Conservation (phyloP, 2,113 vertebrate species). For the Nycticorax nycticorax region DNA sequence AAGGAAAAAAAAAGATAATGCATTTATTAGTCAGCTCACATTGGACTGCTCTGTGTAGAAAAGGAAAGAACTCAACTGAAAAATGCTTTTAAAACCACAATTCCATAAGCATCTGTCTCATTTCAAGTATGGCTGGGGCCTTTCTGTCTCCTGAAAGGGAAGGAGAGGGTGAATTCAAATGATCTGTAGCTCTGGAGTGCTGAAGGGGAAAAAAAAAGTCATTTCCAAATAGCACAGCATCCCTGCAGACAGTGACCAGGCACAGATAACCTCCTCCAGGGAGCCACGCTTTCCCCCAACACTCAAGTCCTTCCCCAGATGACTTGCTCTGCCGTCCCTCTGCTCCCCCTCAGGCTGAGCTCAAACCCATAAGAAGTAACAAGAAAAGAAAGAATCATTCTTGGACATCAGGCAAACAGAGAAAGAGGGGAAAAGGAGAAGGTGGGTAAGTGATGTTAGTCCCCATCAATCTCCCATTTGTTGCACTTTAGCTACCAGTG, state of each 20-base stretch:
- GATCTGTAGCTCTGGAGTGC: constrained; percentile 41
- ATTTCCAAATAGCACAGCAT: constrained; percentile 13
- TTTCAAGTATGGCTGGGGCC: constrained; percentile 61
- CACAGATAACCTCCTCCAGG: constrained; percentile 14
- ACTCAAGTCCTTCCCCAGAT: neutral
- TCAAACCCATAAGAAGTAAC: neutral
- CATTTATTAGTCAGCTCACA: constrained; percentile 72
- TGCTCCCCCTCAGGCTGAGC: neutral
- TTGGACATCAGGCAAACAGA: neutral
- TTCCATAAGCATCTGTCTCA: constrained; percentile 69
- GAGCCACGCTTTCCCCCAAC: neutral
- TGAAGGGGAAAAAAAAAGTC: constrained; percentile 25
- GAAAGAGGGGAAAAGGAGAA: neutral
- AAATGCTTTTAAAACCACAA: constrained; percentile 66
- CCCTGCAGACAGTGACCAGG: constrained; percentile 24
- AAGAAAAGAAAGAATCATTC: neutral
- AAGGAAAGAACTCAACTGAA: constrained; percentile 66
- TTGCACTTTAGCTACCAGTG: neutral
- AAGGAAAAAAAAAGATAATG: constrained; percentile 36
- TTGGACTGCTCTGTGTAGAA: constrained; percentile 46
- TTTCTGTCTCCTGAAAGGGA: constrained; percentile 55
- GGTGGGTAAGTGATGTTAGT: neutral
- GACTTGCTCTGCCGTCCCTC: neutral
- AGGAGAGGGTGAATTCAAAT: constrained; percentile 63
- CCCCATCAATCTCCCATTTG: neutral